Percentiles rank a stretch among this genome's conserved stretches.
Conservation (phyloP, 2,888 invertebrate species). For the Tiliacea aurago region DNA sequence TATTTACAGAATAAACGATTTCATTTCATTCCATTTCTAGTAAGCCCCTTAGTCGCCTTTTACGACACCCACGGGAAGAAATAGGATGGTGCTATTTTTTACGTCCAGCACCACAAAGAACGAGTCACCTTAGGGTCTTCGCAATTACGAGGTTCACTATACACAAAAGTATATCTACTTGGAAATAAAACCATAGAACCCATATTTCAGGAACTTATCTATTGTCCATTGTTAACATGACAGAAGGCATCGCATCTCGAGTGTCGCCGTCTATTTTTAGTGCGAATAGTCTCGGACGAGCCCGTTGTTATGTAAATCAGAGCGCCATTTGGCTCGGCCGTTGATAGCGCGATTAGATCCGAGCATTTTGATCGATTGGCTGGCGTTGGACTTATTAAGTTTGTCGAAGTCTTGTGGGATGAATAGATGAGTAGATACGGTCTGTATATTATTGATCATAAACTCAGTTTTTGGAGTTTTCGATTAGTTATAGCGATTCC, state of each 20-base stretch:
- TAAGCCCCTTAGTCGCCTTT: too few species aligned
- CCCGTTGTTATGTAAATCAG: constrained; percentile 63
- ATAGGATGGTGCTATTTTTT: too few species aligned
- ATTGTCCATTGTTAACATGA: constrained; percentile 12
- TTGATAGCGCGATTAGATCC: constrained; percentile 60
- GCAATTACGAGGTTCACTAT: too few species aligned
- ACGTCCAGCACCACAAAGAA: too few species aligned
- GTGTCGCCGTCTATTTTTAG: constrained; percentile 45
- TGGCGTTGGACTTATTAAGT: constrained; percentile 34
- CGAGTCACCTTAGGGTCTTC: too few species aligned
- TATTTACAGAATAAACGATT: too few species aligned
- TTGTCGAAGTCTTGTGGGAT: constrained; percentile 8
- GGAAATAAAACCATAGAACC: background rate
- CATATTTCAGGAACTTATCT: constrained; percentile 37
- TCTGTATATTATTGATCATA: background rate
- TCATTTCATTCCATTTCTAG: too few species aligned
- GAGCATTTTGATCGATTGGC: constrained; percentile 59
- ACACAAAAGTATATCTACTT: background rate
- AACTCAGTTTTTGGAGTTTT: background rate
- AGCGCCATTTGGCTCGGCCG: constrained; percentile 51
- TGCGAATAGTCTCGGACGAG: constrained; percentile 13
- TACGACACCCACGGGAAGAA: too few species aligned
- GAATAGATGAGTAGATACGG: constrained; percentile 12
- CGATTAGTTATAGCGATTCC: background rate
- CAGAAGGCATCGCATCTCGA: constrained; percentile 22